phyloP scores from a whole-genome alignment of 2,113 vertebrate genomes.

The Setophaga petechia region DNA sequence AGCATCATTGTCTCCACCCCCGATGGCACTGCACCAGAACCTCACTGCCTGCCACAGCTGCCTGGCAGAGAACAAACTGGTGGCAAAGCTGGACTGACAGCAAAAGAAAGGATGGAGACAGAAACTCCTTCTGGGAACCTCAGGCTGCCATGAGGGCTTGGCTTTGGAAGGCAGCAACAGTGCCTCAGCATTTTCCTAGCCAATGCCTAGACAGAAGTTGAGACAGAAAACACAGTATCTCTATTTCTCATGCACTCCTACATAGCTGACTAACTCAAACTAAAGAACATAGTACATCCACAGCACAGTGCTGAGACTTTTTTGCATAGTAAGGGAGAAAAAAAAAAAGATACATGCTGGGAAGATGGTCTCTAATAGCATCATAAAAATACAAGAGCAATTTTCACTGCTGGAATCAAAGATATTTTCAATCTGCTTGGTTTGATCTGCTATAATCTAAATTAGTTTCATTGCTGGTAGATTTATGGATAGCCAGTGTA shows the following conservation, averaged over 20 bases:
- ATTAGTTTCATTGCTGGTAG: not conserved
- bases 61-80: not conserved
- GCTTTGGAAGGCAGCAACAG: not conserved
- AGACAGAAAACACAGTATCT: not conserved
- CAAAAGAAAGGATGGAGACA: not conserved
- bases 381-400: not conserved
- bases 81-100: not conserved
- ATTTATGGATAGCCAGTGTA: not conserved
- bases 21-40: not conserved
- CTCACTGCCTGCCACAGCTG: not conserved
- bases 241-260: not conserved
- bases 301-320: not conserved
- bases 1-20: not conserved
- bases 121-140: not conserved
- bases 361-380: slow-evolving; percentile 20
- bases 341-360: not conserved
- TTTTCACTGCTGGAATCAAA: slow-evolving; percentile 9
- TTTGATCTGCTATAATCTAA: not conserved
- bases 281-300: not conserved
- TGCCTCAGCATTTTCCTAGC: not conserved
- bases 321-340: not conserved
- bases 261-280: not conserved
- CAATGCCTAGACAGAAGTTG: not conserved
- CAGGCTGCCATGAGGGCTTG: not conserved
- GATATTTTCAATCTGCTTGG: slow-evolving; percentile 11